Percentiles rank a stretch among this genome's conserved stretches.
Evolutionary conservation across 2,888 invertebrate species (phyloP).

Genomic region (Abrostola triplasia): DNA sequence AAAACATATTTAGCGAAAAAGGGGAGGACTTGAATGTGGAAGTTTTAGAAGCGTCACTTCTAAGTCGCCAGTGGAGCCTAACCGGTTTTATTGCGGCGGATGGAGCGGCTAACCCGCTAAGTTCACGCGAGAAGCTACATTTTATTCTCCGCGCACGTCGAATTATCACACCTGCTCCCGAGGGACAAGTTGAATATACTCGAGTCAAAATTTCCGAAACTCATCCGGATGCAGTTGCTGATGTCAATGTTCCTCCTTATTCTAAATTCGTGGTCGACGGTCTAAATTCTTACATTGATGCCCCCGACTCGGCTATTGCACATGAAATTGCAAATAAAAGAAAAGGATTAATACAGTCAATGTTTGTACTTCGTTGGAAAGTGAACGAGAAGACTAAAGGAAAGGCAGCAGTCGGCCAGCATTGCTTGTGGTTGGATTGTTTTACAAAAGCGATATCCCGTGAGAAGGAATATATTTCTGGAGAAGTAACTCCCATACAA

Average conservation of each 20-base stretch:
- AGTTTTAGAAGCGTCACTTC: slow-evolving; percentile 88
- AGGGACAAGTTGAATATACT: slow-evolving; percentile 72
- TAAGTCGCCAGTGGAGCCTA: slow-evolving; percentile 90
- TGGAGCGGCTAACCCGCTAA: slow-evolving; percentile 66
- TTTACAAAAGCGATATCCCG: slow-evolving; percentile 87
- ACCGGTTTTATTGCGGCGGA: slow-evolving; percentile 74
- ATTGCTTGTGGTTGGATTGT: slow-evolving; percentile 90
- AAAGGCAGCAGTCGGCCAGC: slow-evolving; percentile 90
- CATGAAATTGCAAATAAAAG: slow-evolving; percentile 56
- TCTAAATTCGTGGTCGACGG: slow-evolving; percentile 75
- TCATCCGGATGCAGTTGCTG: slow-evolving; percentile 63
- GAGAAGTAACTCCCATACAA: slow-evolving; percentile 76
- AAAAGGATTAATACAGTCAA: slow-evolving; percentile 79
- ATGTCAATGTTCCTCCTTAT: slow-evolving; percentile 69
- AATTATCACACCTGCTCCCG: slow-evolving; percentile 61
- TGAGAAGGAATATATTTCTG: slow-evolving; percentile 67
- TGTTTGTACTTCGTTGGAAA: slow-evolving; percentile 87
- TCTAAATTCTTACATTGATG: slow-evolving; percentile 67
- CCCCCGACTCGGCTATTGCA: slow-evolving; percentile 55
- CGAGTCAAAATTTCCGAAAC: slow-evolving; percentile 71
- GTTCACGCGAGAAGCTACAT: slow-evolving; percentile 78
- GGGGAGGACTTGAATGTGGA: slow-evolving; percentile 88
- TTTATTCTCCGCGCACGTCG: slow-evolving; percentile 77
- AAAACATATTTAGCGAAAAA: slow-evolving; percentile 91
- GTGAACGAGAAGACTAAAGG: slow-evolving; percentile 88